Percentiles rank a stretch among this genome's conserved stretches.
phyloP scores from a whole-genome alignment of 2,113 vertebrate species.

The Nipponia nippon region DNA sequence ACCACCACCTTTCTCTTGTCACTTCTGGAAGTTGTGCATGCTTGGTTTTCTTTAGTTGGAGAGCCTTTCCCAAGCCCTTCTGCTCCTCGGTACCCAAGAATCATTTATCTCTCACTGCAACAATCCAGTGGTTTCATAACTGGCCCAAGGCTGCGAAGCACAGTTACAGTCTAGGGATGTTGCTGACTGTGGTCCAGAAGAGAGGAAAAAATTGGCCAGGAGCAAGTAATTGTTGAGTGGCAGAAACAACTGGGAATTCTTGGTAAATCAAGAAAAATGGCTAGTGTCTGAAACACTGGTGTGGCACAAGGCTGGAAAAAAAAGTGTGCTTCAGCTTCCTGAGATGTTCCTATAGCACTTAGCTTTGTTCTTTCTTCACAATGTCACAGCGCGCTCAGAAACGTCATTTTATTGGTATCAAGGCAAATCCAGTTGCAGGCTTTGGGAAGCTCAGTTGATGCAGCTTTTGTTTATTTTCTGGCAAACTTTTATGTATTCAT shows the following conservation, averaged over 20 bases:
- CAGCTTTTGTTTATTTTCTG: not conserved
- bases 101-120: not conserved
- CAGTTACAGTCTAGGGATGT: not conserved
- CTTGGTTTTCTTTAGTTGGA: not conserved
- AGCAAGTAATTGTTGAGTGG: not conserved
- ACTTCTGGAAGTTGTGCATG: not conserved
- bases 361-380: not conserved
- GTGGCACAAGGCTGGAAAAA: not conserved
- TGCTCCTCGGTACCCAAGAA: not conserved
- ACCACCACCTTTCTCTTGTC: not conserved
- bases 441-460: not conserved
- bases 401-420: not conserved
- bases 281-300: not conserved
- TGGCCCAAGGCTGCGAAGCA: not conserved
- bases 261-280: constrained; percentile 23
- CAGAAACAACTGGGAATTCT: not conserved
- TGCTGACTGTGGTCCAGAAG: not conserved
- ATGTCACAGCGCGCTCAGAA: not conserved
- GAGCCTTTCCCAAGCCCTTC: not conserved
- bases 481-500: not conserved
- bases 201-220: not conserved
- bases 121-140: not conserved
- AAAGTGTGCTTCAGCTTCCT: not conserved
- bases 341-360: not conserved
- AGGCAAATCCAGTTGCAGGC: not conserved